Percentiles rank a stretch among this genome's conserved stretches.
phyloP scores from a whole-genome alignment of 2,888 invertebrate species.

The Exocentrus adspersus region DNA sequence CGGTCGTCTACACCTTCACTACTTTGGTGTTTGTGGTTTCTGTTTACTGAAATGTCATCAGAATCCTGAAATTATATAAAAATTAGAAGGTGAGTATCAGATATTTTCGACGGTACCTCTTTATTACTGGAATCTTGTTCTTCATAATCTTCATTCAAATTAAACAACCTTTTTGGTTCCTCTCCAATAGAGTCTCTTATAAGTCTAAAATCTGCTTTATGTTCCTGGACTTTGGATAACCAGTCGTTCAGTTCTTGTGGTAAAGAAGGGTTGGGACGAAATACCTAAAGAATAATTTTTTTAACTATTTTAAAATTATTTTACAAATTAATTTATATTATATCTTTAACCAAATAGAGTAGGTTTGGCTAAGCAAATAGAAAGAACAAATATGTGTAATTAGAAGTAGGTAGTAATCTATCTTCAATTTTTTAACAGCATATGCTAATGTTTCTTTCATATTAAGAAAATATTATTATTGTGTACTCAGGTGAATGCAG shows the following conservation, averaged over 20 bases:
- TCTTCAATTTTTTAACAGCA: too few relatives aligned
- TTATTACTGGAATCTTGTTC: not conserved
- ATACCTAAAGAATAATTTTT: slow-evolving; percentile 42
- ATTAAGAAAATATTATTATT: not conserved
- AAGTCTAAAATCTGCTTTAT: slow-evolving; percentile 57
- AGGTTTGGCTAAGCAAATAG: too few relatives aligned
- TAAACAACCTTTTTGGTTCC: slow-evolving; percentile 16
- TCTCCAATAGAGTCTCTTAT: slow-evolving; percentile 51
- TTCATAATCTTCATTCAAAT: slow-evolving; percentile 27
- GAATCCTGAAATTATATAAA: slow-evolving; percentile 15
- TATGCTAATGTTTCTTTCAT: too few relatives aligned
- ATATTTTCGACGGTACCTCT: slow-evolving; percentile 8
- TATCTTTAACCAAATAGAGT: too few relatives aligned
- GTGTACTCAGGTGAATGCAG: not conserved
- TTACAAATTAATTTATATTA: too few relatives aligned
- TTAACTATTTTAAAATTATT: not conserved
- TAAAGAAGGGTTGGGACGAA: slow-evolving; percentile 54
- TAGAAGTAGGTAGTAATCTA: too few relatives aligned
- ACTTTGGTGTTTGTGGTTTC: not conserved
- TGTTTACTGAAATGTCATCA: not conserved
- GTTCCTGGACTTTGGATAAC: slow-evolving; percentile 53
- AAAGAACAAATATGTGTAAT: too few relatives aligned
- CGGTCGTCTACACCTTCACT: slow-evolving; percentile 25
- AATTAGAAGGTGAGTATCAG: not conserved
- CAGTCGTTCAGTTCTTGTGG: slow-evolving; percentile 59